Percentiles rank a stretch among this genome's conserved stretches.
phyloP scores from a whole-genome alignment of 2,797 vertebrate genomes.

The Heliangelus exortis region DNA sequence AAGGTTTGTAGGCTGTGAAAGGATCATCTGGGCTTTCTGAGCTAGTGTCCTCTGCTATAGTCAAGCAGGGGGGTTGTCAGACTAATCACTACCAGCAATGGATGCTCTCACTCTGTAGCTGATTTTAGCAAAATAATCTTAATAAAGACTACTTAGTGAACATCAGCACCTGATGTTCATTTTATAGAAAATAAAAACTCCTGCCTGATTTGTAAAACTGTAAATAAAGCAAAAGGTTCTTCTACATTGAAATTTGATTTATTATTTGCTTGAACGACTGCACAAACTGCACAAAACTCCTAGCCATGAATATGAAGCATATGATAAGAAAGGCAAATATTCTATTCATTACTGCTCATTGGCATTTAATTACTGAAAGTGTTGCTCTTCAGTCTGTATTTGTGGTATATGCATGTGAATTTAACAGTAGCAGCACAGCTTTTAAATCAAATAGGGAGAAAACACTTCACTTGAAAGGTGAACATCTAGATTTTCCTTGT shows the following conservation, averaged over 20 bases:
- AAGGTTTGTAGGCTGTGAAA: not conserved
- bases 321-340: not conserved
- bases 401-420: not conserved
- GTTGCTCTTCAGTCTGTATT: not conserved
- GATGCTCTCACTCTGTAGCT: not conserved
- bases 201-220: not conserved
- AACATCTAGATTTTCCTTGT: not conserved
- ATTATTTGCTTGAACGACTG: not conserved
- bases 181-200: conserved; percentile 2
- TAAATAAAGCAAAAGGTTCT: conserved; percentile 36
- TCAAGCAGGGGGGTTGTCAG: not conserved
- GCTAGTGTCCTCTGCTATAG: not conserved
- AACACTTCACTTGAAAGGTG: not conserved
- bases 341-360: not conserved
- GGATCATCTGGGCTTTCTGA: not conserved
- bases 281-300: not conserved
- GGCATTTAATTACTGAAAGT: not conserved
- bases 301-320: not conserved
- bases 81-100: not conserved
- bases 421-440: not conserved
- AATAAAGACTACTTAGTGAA: conserved; percentile 16
- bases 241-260: not conserved
- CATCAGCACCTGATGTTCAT: not conserved
- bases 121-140: not conserved
- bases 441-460: not conserved